Evolutionary conservation across 1,140 invertebrate genomes (phyloP), one percentile per base, ranked within the genome.

Genomic region (Eriosoma lanigerum): DNA sequence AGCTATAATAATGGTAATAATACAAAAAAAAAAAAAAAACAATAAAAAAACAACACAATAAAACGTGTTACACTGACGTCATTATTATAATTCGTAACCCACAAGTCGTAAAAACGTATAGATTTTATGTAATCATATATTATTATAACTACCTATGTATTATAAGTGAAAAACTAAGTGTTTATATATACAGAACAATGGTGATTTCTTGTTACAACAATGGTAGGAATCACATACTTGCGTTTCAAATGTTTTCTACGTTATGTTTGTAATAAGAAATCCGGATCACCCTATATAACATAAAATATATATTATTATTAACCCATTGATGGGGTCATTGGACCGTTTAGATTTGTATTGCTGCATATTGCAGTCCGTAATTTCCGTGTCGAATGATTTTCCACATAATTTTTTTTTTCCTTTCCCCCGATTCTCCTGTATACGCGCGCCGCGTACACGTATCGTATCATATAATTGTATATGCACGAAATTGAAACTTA

Each of bases 301-400:
- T 48, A 15, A 1, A 3, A 12, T 64, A 21, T 64, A 64, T 4
- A 64, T 3, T 21, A 64, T 29, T 38, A 15, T 6, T 50, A 26
- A 29, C 68, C 24, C 46, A 52, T 52, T 72, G 46, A 24, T 12
- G 54, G 21, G 75, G 56, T 78, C 62, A 78, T 78, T 78, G 56
- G 75, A 78, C 75, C 75, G 56, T 78, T 78, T 78, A 78, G 56
- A n/a, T n/a, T 78, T 62, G n/a, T 76, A 17, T 76, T 44, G 52
- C 52, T 58, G 75, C 24, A 58, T 38, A 46, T n/a, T 46, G 56
- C 8, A 38, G n/a, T 8, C 73, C 21, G 38, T 58, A 78, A 78
- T 78, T 60, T 58, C 75, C 56, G 75, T 78, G 56, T 78, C 75
- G 56, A 78, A 78, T 60, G 56, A 58, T 78, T 78, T 78, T 60